Base-by-base conservation (phyloP, 2,113 vertebrate genomes). In the Phalacrocorax pelagicus region DNA sequence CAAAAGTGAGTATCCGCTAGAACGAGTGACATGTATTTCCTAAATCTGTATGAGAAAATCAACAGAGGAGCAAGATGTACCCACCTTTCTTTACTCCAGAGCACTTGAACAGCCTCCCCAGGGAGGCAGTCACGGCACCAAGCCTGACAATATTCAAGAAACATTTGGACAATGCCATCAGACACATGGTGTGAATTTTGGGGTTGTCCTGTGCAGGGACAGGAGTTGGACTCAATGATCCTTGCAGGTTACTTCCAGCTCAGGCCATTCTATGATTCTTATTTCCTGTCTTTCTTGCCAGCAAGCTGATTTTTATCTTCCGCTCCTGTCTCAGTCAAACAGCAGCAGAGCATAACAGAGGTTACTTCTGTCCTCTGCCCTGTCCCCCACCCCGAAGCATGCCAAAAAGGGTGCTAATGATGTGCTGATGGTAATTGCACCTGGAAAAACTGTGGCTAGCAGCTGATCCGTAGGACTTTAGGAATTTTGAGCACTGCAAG, bases 1-100 rank as follows among this genome's bases (percentile, higher is more conserved):
- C 98, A 99, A 89, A 97, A 94, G 99, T 99, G 96, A 81, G 98
- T 85, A 69, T 91, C 42, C 3, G 2, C 69, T n/a, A 61, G 40
- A 84, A 67, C 1, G 1, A 22, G 32, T 54, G 32, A 23, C 40
- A 69, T 12, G 19, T 30, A 14, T 42, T 82, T 86, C 36, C 32
- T 36, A 47, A 61, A 81, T 23, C 55, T 40, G 7, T 29, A 7
- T 47, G n/a, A 88, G 34, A 72, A 84, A 79, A 81, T 58, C 54
- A 58, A 52, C 4, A 58, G 16, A 84, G 26, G 17, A 73, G 30
- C 44, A 82, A 78, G 13, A 74, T 51, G 19, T 40, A 36, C 18
- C 34, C 14, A 32, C 13, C 24, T 79, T 81, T 17, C 15, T 69
- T 83, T 55, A 26, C 21, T 74, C 17, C 22, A 44, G 44, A 44